Evolutionary conservation across 2,888 invertebrate species (phyloP).

Genomic region (Drepana falcataria): DNA sequence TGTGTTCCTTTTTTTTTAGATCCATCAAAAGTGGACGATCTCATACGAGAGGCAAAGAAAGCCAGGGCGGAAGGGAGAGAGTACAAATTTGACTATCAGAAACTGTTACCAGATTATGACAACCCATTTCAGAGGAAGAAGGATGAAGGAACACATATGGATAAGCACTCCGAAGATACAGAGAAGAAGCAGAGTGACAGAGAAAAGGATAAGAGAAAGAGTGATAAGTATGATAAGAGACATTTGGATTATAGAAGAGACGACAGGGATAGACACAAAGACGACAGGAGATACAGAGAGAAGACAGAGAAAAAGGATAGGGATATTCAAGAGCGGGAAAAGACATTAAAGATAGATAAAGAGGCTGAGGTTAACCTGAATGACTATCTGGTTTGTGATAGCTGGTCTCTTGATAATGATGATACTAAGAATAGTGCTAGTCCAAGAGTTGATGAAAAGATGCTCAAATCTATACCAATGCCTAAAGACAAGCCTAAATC

Average conservation of each 20-base stretch:
- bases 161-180: constrained; percentile 5
- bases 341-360: constrained; percentile 16
- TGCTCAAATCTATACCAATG: constrained; percentile 19
- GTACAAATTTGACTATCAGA: constrained; percentile 68
- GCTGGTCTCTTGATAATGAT: constrained; percentile 70
- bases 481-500: constrained; percentile 19
- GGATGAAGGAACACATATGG: constrained; percentile 31
- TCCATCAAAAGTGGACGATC: constrained; percentile 60
- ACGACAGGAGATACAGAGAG: constrained; percentile 17
- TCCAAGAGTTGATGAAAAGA: constrained; percentile 40
- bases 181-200: constrained; percentile 21
- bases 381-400: constrained; percentile 69
- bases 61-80: constrained; percentile 60
- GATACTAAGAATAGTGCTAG: constrained; percentile 48
- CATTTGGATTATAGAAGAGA: constrained; percentile 21
- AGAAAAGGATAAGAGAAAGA: constrained; percentile 12
- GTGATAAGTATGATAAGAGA: constrained; percentile 19
- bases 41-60: constrained; percentile 65
- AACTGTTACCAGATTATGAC: constrained; percentile 62
- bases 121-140: constrained; percentile 68
- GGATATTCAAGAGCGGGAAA: not conserved
- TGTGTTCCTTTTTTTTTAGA: constrained; percentile 35
- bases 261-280: constrained; percentile 23
- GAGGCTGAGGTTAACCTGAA: constrained; percentile 61
- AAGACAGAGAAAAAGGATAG: constrained; percentile 29